Base-by-base conservation (phyloP, 2,113 vertebrate genomes). In the Rhabdornis inornatus region DNA sequence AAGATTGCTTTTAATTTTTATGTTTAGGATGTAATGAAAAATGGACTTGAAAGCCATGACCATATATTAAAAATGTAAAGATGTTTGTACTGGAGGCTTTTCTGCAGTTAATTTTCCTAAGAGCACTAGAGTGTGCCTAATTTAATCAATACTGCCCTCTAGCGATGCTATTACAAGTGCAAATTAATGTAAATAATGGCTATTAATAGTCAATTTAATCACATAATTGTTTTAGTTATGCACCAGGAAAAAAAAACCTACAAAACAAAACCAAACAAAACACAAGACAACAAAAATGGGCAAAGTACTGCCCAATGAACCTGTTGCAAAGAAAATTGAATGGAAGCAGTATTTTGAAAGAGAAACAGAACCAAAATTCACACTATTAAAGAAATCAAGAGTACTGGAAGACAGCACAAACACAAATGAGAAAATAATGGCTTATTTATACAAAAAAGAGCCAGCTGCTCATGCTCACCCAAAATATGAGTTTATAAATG, bases 71-170 rank as follows among this genome's bases (percentile, higher is more conserved):
- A 79, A 91, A 78, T 63, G 40, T 24, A 84, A 74, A 19, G 19
- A 40, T 76, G 13, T 75, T 92, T 87, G 44, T 75, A 76, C 12
- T 50, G 69, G 57, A 82, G 83, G 57, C 56, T 86, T 91, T 91
- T 87, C 77, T 80, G 40, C 45, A 76, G 50, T 35, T 17, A 77
- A 8, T 8, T 79, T 89, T 92, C 83, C 83, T 49, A 56, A 35
- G 80, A 85, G 81, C 85, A 79, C 90, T 64, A 77, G 69, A 78
- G 80, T 60, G 91, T 53, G 11, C 60, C 71, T 95, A 77, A 79
- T 95, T 92, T 92, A 68, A 95, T 88, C 94, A 81, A 84, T 94
- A 79, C 66, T 93, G 96, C 96, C 96, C 95, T 95, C 97, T 98
- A 96, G 97, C 22, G 97, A 97, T 76, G 35, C n/a, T 57, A 40